Evolutionary conservation across 23 tunicate species (phyloP).

Genomic region (Halocynthia roretzi): DNA sequence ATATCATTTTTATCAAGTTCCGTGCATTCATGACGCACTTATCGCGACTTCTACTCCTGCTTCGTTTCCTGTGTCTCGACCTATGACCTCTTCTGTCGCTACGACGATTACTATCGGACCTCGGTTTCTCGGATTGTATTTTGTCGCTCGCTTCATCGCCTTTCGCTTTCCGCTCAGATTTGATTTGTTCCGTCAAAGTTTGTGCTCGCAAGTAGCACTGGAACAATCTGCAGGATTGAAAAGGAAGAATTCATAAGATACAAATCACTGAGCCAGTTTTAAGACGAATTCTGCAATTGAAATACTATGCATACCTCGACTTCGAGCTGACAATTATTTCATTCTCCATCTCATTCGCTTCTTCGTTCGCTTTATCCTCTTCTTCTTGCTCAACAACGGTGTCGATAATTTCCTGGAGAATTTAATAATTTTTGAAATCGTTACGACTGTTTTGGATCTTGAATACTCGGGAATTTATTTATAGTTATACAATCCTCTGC

Average conservation of each 20-base stretch:
- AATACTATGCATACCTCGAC: conserved; percentile 1
- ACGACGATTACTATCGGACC: neutral
- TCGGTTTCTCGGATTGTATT: conserved; percentile 8
- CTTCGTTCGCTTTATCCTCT: conserved; percentile 27
- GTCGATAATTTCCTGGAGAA: conserved; percentile 17
- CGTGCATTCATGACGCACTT: conserved; percentile 17
- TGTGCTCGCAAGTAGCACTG: conserved; percentile 46
- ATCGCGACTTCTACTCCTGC: conserved; percentile 32
- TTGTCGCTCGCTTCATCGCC: conserved; percentile 18
- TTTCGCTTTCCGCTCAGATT: conserved; percentile 35
- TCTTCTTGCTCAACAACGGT: conserved; percentile 29
- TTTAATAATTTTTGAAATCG: neutral
- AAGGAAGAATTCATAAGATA: neutral
- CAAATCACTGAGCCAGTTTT: neutral
- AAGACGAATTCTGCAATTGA: neutral
- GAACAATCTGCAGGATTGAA: conserved; percentile 5
- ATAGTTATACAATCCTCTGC: too few species aligned
- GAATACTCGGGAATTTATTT: too few species aligned
- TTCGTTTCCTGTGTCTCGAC: conserved; percentile 13
- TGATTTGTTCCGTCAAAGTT: conserved; percentile 46
- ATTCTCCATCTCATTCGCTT: conserved; percentile 22
- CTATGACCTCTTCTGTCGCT: conserved; percentile 34
- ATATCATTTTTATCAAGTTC: too few species aligned
- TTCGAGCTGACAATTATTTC: conserved; percentile 5
- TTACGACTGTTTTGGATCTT: too few species aligned